A percentile compares a stretch with the other conserved stretches of the same genome.
phyloP scores from a whole-genome alignment of 2,888 invertebrate species.

The Dicranocentrus wangi region DNA sequence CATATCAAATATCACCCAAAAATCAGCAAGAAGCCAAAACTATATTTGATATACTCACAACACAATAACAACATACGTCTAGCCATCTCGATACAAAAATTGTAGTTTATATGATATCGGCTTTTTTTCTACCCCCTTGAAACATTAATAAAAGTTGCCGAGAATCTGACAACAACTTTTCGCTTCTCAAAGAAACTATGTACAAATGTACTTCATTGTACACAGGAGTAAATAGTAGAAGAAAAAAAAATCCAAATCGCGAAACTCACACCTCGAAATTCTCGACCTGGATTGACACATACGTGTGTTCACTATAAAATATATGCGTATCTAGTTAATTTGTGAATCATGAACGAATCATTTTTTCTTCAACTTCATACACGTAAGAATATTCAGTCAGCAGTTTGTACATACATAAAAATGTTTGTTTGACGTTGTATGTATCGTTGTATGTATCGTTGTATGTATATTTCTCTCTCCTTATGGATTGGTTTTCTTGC shows the following conservation, averaged over 20 bases:
- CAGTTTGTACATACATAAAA: too few species aligned
- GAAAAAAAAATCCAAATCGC: constrained; percentile 34
- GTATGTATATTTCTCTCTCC: too few species aligned
- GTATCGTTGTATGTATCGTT: too few species aligned
- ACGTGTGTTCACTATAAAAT: constrained; percentile 43
- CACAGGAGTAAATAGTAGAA: neutral
- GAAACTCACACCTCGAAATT: constrained; percentile 56
- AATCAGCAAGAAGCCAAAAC: constrained; percentile 1
- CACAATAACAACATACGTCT: neutral
- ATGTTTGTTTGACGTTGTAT: too few species aligned
- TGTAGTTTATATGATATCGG: neutral
- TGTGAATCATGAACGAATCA: constrained; percentile 64
- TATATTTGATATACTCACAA: neutral
- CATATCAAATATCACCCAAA: neutral
- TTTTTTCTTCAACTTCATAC: too few species aligned
- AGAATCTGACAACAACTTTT: constrained; percentile 42
- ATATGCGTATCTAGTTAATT: constrained; percentile 43
- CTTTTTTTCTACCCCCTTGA: constrained; percentile 7
- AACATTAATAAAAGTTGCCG: constrained; percentile 29
- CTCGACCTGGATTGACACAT: constrained; percentile 62
- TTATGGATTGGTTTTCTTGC: too few species aligned
- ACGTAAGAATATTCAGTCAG: too few species aligned
- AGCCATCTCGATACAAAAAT: neutral
- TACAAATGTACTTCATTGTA: neutral
- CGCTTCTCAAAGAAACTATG: neutral